Conservation (phyloP, 2,797 vertebrate species). For the Loriculus beryllinus region DNA sequence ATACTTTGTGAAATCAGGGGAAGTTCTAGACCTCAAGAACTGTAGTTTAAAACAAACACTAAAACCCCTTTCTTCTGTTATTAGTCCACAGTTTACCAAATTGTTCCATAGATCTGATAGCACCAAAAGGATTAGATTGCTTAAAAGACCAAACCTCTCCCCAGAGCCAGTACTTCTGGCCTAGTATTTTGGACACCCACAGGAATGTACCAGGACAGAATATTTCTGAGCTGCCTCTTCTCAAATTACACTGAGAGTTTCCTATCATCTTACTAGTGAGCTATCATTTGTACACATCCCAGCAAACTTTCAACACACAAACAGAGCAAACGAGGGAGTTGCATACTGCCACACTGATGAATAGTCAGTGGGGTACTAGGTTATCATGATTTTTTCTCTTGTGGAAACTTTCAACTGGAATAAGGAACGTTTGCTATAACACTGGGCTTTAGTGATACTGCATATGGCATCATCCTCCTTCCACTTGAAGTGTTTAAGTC, state of each 20-base stretch:
- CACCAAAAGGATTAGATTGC: background rate
- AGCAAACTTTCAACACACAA: slow-evolving; percentile 55
- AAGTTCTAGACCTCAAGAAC: background rate
- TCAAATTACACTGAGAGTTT: slow-evolving; percentile 44
- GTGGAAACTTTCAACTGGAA: background rate
- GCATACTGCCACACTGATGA: background rate
- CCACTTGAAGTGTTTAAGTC: background rate
- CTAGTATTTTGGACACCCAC: slow-evolving; percentile 35
- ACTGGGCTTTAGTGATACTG: background rate
- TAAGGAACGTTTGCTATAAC: background rate
- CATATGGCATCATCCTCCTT: background rate
- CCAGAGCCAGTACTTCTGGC: slow-evolving; percentile 11
- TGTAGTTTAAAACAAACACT: background rate
- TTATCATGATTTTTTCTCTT: background rate
- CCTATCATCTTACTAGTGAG: slow-evolving; percentile 48
- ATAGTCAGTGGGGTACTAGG: background rate
- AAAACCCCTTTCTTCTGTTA: background rate
- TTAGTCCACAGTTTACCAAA: background rate
- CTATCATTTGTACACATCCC: slow-evolving; percentile 50
- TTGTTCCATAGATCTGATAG: background rate
- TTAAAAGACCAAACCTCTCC: background rate
- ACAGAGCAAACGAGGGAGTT: background rate
- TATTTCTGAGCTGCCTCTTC: slow-evolving; percentile 62
- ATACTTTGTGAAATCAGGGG: background rate
- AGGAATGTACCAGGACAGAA: slow-evolving; percentile 52